phyloP scores from a whole-genome alignment of 2,113 vertebrate species.

The Pomatostomus ruficeps region DNA sequence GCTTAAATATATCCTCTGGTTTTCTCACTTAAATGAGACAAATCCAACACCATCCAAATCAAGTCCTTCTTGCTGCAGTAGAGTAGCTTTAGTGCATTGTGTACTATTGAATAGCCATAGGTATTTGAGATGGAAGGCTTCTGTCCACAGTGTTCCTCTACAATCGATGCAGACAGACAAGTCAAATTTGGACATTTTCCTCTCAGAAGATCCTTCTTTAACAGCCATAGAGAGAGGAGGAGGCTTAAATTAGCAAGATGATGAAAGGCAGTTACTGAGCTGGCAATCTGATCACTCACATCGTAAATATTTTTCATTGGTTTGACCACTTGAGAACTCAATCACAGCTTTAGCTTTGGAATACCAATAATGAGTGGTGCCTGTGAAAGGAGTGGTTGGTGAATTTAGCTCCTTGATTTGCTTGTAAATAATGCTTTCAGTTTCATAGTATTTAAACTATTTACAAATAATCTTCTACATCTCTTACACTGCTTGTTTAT shows the following conservation, averaged over 20 bases:
- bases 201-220: not conserved
- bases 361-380: not conserved
- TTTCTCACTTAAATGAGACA: not conserved
- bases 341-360: not conserved
- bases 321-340: not conserved
- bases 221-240: not conserved
- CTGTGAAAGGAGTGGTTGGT: not conserved
- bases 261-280: not conserved
- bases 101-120: not conserved
- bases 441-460: not conserved
- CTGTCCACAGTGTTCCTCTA: not conserved
- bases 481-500: not conserved
- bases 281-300: not conserved
- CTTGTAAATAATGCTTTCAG: not conserved
- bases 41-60: not conserved
- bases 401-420: not conserved
- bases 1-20: not conserved
- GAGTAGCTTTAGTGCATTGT: not conserved
- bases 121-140: not conserved
- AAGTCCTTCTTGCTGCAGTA: not conserved
- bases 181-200: not conserved
- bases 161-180: not conserved
- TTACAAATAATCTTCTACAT: not conserved
- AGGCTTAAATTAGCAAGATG: not conserved
- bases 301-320: not conserved